Percentiles rank a stretch among this genome's conserved stretches.
Evolutionary conservation across 1,140 invertebrate species (phyloP).

Genomic region (Brachionus angularis): DNA sequence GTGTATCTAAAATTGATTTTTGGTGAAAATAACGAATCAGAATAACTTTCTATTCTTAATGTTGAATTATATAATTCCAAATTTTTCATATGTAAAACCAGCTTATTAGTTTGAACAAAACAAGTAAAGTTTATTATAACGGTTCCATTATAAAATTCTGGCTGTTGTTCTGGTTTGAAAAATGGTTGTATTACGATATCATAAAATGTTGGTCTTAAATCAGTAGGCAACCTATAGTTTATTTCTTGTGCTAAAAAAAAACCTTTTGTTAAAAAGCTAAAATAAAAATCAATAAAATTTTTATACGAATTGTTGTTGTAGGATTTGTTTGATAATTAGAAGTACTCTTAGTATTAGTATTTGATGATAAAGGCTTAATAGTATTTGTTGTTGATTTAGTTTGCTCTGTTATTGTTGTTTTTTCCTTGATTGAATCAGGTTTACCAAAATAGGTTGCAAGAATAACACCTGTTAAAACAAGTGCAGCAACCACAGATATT

Average conservation of each 20-base stretch:
- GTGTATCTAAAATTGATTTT: not conserved
- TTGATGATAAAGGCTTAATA: too few species aligned
- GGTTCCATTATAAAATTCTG: conserved; percentile 59
- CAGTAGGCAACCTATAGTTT: conserved; percentile 63
- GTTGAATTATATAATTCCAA: conserved; percentile 3
- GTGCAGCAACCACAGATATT: not conserved
- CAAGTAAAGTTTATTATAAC: conserved; percentile 68
- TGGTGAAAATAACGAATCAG: not conserved
- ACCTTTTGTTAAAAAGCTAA: not conserved
- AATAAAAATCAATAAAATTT: too few species aligned
- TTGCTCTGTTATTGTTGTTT: not conserved
- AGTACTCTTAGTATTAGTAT: too few species aligned
- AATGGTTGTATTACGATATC: conserved; percentile 59
- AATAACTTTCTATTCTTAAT: not conserved
- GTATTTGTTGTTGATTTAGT: not conserved
- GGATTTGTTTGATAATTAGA: not conserved
- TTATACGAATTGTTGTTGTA: not conserved
- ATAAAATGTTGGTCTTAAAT: conserved; percentile 70
- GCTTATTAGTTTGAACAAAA: conserved; percentile 62
- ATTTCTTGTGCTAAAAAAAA: conserved; percentile 11
- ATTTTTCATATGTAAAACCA: conserved; percentile 64
- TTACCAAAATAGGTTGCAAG: conserved; percentile 18
- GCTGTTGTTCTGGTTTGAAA: conserved; percentile 1
- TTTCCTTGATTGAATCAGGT: not conserved
- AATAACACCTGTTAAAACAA: conserved; percentile 12